Evolutionary conservation across 2,113 vertebrate species (phyloP).

Genomic region (Accipiter cooperii): DNA sequence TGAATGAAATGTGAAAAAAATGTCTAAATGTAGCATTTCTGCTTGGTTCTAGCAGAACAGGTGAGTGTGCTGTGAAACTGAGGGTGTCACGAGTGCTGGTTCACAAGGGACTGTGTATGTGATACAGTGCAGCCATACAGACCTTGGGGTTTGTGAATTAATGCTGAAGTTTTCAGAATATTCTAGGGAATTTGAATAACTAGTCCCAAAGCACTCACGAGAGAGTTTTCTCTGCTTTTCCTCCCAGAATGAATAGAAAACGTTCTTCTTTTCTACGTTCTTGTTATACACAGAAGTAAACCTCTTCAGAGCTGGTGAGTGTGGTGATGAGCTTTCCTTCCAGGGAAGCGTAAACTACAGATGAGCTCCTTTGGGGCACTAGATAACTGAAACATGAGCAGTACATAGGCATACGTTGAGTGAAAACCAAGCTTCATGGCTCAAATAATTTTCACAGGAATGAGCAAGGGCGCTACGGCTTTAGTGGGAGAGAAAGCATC

Average conservation of each 20-base stretch:
- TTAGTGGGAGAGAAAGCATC: not conserved
- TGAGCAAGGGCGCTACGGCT: not conserved
- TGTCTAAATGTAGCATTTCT: accelerated
- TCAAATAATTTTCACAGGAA: not conserved
- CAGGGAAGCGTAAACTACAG: not conserved
- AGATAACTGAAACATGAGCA: not conserved
- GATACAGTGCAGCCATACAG: not conserved
- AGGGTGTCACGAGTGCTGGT: not conserved
- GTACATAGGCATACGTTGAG: not conserved
- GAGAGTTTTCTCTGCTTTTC: not conserved
- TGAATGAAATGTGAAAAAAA: not conserved
- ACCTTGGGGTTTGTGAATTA: not conserved
- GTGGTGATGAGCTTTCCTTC: not conserved
- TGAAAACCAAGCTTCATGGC: not conserved
- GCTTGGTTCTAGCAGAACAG: not conserved
- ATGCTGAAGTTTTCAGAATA: not conserved
- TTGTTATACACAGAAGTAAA: not conserved
- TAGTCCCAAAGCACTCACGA: not conserved
- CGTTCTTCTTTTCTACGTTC: not conserved
- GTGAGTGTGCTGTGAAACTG: not conserved
- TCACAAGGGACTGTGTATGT: not conserved
- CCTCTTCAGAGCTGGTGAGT: not conserved
- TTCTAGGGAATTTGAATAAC: not conserved
- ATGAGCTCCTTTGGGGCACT: not conserved
- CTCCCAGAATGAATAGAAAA: not conserved